phyloP scores from a whole-genome alignment of 2,113 vertebrate species.

The Pteropus alecto region DNA sequence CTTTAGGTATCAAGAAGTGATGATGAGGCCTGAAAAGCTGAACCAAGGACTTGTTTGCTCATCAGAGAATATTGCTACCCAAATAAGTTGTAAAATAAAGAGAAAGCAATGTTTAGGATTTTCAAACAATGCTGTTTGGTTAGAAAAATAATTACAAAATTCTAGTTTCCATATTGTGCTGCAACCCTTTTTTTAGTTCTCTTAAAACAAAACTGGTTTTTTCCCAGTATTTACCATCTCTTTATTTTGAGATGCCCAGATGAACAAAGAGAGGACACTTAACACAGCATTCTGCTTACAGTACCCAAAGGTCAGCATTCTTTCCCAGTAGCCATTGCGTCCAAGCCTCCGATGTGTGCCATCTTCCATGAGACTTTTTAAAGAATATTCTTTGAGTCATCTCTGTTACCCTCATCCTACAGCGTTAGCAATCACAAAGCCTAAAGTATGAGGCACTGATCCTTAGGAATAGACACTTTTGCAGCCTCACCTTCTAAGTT shows the following conservation, averaged over 20 bases:
- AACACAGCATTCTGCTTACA: background rate
- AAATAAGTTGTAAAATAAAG: background rate
- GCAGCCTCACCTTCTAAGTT: background rate
- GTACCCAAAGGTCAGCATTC: background rate
- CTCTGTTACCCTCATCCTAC: background rate
- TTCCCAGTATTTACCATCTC: background rate
- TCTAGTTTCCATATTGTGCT: background rate
- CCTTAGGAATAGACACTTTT: background rate
- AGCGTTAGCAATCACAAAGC: background rate
- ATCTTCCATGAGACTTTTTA: background rate
- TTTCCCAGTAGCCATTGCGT: no score
- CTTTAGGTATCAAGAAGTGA: background rate
- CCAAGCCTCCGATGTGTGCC: no score
- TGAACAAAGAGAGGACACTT: slow-evolving; percentile 25
- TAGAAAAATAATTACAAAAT: slow-evolving; percentile 2
- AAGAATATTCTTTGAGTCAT: background rate
- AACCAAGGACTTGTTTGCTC: background rate
- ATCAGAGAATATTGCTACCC: background rate
- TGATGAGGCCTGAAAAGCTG: background rate
- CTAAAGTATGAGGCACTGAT: background rate
- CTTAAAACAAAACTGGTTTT: background rate
- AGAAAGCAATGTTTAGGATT: background rate
- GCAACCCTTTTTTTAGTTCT: slow-evolving; percentile 6
- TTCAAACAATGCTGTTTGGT: background rate
- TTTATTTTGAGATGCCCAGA: slow-evolving; percentile 27